Evolutionary conservation across 2,888 invertebrate species (phyloP), one percentile per base, ranked within the genome.

Genomic region (Onchidella celtica): DNA sequence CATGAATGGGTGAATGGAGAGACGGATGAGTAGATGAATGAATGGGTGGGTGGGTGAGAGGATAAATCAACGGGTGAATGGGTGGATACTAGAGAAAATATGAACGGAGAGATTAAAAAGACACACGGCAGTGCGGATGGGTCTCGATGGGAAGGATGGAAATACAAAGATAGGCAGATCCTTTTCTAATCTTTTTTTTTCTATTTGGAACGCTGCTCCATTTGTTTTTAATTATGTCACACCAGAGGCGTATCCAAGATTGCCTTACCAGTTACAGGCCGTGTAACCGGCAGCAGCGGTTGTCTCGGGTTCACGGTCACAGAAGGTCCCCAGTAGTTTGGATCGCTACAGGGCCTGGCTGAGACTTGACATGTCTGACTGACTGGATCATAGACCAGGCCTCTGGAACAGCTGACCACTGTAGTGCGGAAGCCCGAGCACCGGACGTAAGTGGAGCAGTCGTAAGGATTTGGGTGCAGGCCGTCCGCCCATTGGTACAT

Each of bases 401-500:
- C 6, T 14, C 24, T 3, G 11, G 63, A 24, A 21, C 74, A 74
- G 3, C 21, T 9, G 61, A 74, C 63, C 0, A 74, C 21, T 14
- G 32, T 36, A 9, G 74, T 74, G 24, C 27, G 59, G 36, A 74
- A 63, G 27, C n/a, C 61, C 0, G 74, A 63, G 40, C 74, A 74
- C 40, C 38, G 27, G 27, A 74, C 63, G 29, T 63, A 74, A 27
- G 61, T 61, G 27, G 63, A 27, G 27, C 74, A 74, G 63, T 74
- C 63, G 38, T n/a, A 74, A 17, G 74, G 74, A 27, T 74, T 34
- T 3, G 74, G 59, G 29, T 74, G 74, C 24, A 74, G 36, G 4
- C 74, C 40, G n/a, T 74, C 40, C 27, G n/a, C 40, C 40, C 27
- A 27, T 27, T 63, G 24, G 14, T 63, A 9, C 6, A 17, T n/a